Evolutionary conservation across 1,140 invertebrate species (phyloP), one percentile per base, ranked within the genome.

Genomic region (Dreissena polymorpha): DNA sequence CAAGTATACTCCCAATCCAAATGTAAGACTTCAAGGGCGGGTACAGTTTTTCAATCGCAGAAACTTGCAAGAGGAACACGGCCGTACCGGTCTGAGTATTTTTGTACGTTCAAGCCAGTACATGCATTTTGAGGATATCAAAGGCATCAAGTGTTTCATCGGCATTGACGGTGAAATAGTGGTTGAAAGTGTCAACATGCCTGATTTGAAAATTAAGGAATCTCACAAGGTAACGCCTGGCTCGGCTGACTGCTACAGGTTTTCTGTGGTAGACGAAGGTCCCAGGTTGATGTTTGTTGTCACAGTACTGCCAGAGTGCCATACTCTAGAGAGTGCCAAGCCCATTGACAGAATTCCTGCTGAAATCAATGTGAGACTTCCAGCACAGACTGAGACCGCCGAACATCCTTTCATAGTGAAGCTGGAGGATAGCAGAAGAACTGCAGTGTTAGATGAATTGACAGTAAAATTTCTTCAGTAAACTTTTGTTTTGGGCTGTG

Each of bases 381-480:
- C 90, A 27, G 29, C 67, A 12, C 71, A 86, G 12, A 55, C 89
- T 13, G 85, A 81, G 0, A 79, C 87, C 21, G 88, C 87, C n/a
- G 86, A 88, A 53, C 86, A 88, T 77, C 91, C 91, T 6, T 89
- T 90, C 84, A 89, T 91, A 53, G 73, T 91, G 8, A 90, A 89
- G 65, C 73, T 90, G 69, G 90, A 90, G 68, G 91, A 91, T 73
- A 89, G 87, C 63, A 89, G 88, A 50, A 84, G 91, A 82, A 83
- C 86, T 68, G 90, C 86, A 53, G 79, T 91, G 18, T 82, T 91
- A 80, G 91, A 91, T 86, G 91, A 91, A 84, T 77, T 91, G 18
- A 88, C 86, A 67, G 53, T 91, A 8, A 88, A 89, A 84, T 88
- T 39, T 87, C 2, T 39, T 39, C 76, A 77, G 39, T 39, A 39